Percentiles rank a stretch among this genome's conserved stretches.
Evolutionary conservation across 2,888 invertebrate genomes (phyloP).

Genomic region (Eristalis intricaria): DNA sequence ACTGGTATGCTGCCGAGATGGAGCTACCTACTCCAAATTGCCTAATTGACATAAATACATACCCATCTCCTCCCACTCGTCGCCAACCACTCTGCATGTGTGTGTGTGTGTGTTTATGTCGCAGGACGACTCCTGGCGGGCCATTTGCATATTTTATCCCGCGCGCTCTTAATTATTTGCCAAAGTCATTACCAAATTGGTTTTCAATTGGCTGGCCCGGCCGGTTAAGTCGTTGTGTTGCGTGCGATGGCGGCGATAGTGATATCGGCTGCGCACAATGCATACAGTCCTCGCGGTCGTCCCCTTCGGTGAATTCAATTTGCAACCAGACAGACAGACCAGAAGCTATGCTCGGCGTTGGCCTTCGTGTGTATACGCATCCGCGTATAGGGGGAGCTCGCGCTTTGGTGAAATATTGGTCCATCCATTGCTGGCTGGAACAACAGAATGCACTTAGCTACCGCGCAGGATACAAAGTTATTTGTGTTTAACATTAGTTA

Average conservation of each 20-base stretch:
- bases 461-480: constrained; percentile 65
- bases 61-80: constrained; percentile 44
- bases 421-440: constrained; percentile 51
- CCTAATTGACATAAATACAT: constrained; percentile 70
- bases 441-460: constrained; percentile 71
- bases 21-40: constrained; percentile 44
- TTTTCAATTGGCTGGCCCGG: constrained; percentile 64
- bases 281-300: constrained; percentile 13
- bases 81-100: neutral
- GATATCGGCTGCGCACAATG: constrained; percentile 27
- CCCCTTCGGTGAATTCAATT: constrained; percentile 42
- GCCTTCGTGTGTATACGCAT: constrained; percentile 16
- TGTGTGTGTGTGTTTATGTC: neutral
- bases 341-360: neutral
- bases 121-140: constrained; percentile 17
- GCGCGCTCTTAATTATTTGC: constrained; percentile 70
- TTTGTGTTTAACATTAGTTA: constrained; percentile 70
- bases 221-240: constrained; percentile 57
- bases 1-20: constrained; percentile 7
- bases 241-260: constrained; percentile 64
- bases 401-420: constrained; percentile 68
- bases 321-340: neutral
- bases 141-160: constrained; percentile 65
- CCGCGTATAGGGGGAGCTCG: constrained; percentile 49
- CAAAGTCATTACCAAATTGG: constrained; percentile 72